A percentile compares a stretch with the other conserved stretches of the same genome.
Conservation (phyloP, 2,797 vertebrate species). For the Bradypodion ventrale region DNA sequence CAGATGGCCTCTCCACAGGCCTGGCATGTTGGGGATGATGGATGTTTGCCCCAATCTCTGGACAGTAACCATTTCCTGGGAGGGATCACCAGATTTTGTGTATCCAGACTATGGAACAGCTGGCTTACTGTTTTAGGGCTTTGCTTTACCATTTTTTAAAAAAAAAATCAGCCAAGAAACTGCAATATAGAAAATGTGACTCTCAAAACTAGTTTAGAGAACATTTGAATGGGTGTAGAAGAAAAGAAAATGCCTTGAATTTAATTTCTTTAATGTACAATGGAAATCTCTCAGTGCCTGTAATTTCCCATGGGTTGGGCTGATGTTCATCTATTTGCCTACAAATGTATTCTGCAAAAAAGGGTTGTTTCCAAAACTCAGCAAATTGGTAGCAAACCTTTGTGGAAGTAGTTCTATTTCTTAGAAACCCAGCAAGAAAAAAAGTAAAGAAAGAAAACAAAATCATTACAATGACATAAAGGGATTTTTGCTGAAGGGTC, state of each 20-base stretch:
- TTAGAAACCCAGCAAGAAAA: not conserved
- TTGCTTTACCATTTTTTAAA: constrained; percentile 41
- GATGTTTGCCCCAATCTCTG: constrained; percentile 60
- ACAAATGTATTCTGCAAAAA: not conserved
- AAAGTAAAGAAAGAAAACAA: not conserved
- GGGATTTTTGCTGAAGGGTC: not conserved
- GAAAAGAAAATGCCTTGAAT: not conserved
- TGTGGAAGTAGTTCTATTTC: not conserved
- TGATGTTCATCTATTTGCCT: not conserved
- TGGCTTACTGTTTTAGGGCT: constrained; percentile 58
- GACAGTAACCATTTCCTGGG: constrained; percentile 63
- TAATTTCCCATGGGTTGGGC: not conserved
- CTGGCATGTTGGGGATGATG: constrained; percentile 66
- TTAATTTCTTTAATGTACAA: not conserved
- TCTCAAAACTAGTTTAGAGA: constrained; percentile 33
- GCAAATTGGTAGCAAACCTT: not conserved
- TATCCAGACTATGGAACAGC: constrained; percentile 59
- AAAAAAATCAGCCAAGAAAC: constrained; percentile 36
- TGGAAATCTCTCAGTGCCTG: not conserved
- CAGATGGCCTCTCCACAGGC: constrained; percentile 64
- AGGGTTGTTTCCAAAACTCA: not conserved
- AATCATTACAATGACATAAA: not conserved
- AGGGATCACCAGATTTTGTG: constrained; percentile 64
- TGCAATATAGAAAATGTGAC: constrained; percentile 35
- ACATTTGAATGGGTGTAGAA: constrained; percentile 4